Conservation (phyloP, 2,888 invertebrate genomes). For the Theodoxus fluviatilis region DNA sequence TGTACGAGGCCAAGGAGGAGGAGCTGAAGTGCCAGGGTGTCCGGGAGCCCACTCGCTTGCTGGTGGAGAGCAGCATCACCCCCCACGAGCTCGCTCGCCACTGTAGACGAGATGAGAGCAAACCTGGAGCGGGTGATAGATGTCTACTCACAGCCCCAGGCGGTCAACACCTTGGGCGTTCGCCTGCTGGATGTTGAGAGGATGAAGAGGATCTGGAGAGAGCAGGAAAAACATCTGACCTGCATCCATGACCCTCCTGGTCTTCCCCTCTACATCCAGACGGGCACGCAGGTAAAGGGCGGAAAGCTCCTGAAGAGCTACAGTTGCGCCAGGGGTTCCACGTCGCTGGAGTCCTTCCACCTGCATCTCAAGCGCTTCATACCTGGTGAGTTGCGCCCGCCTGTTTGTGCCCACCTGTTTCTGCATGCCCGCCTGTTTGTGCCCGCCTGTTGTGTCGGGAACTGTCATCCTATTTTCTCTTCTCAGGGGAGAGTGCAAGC, state of each 20-base stretch:
- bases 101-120: conserved; percentile 28
- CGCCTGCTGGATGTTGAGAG: conserved; percentile 32
- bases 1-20: conserved; percentile 27
- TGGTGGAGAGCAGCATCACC: conserved; percentile 26
- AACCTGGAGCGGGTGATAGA: too few species aligned
- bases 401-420: too few species aligned
- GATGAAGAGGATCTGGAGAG: conserved; percentile 10
- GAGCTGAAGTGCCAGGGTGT: conserved; percentile 26
- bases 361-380: conserved; percentile 28
- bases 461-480: too few species aligned
- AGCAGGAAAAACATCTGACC: conserved; percentile 29
- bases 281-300: conserved; percentile 35
- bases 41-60: conserved; percentile 20
- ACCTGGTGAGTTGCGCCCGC: conserved; percentile 27
- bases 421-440: too few species aligned
- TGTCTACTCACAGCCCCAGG: conserved; percentile 23
- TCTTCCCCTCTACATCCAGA: conserved; percentile 32
- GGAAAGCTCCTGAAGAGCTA: conserved; percentile 35
- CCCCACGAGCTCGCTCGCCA: conserved; percentile 32
- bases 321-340: conserved; percentile 43
- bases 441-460: too few species aligned
- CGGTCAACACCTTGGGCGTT: conserved; percentile 30
- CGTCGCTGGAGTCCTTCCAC: conserved; percentile 46
- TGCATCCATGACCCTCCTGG: conserved; percentile 26
- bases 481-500: not conserved